Base-by-base conservation (phyloP, 2,888 invertebrate species). In the Ophion ventricosus region DNA sequence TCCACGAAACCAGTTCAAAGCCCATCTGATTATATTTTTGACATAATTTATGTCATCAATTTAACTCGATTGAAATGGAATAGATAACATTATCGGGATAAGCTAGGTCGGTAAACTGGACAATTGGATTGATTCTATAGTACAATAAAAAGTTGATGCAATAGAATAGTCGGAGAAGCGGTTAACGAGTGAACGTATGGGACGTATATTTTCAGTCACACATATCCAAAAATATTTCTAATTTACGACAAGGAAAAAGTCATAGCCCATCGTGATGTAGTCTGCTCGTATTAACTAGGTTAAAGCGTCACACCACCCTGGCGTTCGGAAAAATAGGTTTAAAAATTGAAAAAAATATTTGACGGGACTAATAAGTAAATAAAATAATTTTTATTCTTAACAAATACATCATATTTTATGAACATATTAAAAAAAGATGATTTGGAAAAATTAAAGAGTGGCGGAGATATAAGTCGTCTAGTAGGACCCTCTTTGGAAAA, bases 141-240 rank as follows among this genome's bases (percentile, higher is more conserved):
- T n/a, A 69, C 80, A 78, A 78, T 81, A 49, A 81, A 84, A 78
- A 63, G 61, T 80, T 23, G 70, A 74, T 20, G 14, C 29, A 54
- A 56, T 8, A 61, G 29, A 63, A 54, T 26, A 23, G n/a, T 57
- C 20, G 56, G 49, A 61, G 61, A 81, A 81, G 70, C 74, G 69
- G 64, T 80, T 70, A 59, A 70, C 49, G 67, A 80, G 69, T 49
- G 66, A 72, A 66, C 29, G 84, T 29, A 56, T 59, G 74, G 54
- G 23, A 54, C 75, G 57, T 61, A 61, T 74, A 66, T 63, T 59
- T 49, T 49, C 49, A 49, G 17, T 49, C 20, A 26, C 43, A 26
- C 57, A 56, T 26, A 61, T 20, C 5, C 20, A 54, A 17, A 73
- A 35, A 69, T 29, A 40, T 64, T 63, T 29, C 69, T 26, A 20